Conservation (phyloP, 2,113 vertebrate genomes). For the Cyprinodon brontotheroides region DNA sequence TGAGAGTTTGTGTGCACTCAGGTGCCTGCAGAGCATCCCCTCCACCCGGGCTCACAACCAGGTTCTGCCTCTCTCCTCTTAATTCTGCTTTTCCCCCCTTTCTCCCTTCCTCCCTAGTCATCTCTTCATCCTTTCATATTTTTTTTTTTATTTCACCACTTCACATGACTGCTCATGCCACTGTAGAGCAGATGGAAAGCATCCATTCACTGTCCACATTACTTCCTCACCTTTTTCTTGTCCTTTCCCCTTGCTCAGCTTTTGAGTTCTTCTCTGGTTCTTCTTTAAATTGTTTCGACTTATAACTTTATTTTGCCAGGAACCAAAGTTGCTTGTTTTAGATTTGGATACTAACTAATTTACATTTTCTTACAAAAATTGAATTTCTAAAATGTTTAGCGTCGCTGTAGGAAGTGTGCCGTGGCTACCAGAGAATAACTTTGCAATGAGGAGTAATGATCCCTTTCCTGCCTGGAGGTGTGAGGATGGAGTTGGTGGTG, state of each 20-base stretch:
- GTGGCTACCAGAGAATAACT: constrained; percentile 56
- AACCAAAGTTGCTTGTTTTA: background rate
- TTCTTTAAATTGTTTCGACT: constrained; percentile 24
- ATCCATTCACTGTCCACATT: constrained; percentile 38
- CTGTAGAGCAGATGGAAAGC: constrained; percentile 37
- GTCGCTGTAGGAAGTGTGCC: constrained; percentile 10
- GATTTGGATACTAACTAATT: background rate
- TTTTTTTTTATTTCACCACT: constrained; percentile 61
- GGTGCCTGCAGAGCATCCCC: constrained; percentile 99
- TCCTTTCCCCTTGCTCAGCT: constrained; percentile 60
- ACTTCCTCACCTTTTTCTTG: constrained; percentile 54
- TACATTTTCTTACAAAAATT: background rate
- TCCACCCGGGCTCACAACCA: constrained; percentile 99
- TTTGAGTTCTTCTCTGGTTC: constrained; percentile 62
- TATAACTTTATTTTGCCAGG: background rate
- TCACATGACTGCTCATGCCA: constrained; percentile 55
- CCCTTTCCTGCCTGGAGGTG: constrained; percentile 60
- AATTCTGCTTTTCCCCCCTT: constrained; percentile 72
- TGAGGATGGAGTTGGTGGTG: constrained; percentile 56
- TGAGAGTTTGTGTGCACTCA: constrained; percentile 99
- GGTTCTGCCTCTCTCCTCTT: constrained; percentile 89
- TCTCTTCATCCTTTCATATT: constrained; percentile 61
- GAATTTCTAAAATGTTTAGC: background rate
- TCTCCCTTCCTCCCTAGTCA: constrained; percentile 49
- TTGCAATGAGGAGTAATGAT: constrained; percentile 49